Evolutionary conservation across 2,888 invertebrate genomes (phyloP), one percentile per base, ranked within the genome.

Genomic region (Agonopterix subpropinquella): DNA sequence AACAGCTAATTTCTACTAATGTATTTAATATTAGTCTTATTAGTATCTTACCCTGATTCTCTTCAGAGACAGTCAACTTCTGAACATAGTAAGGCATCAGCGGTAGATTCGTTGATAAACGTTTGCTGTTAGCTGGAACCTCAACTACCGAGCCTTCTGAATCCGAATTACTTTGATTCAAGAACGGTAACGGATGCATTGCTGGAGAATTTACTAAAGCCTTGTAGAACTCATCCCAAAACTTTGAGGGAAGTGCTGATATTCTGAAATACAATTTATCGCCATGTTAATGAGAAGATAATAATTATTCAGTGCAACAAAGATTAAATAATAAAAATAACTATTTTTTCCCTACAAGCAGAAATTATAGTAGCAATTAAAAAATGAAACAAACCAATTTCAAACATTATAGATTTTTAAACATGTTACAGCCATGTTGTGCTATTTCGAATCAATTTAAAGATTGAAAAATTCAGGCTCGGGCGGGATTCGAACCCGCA

Each of bases 151-250:
- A 70, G 0, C 74, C 77, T 1, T 53, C 46, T 9, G 49, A 48
- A 11, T 51, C 36, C 2, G 47, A 47, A 15, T 56, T 49, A 43
- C 64, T 59, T 4, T 67, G 46, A 28, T 56, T 63, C n/a, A 86
- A 52, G 59, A 84, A 86, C 1, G 75, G 67, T 5, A 63, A 13
- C 0, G 87, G 80, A 58, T 80, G 70, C 10, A 65, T 65, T 0
- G 80, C 81, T 1, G 87, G 81, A 0, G 85, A 80, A 52, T 62
- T 64, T 1, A 74, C 63, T 4, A 77, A 41, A 1, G 64, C 56
- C 55, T 79, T 81, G 61, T 81, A 81, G 52, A 77, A 75, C 56
- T 84, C 80, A 41, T 81, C 73, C 82, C 80, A 82, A 55, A 87
- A 82, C 48, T 65, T 76, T 1, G 65, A 58, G 11, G 74, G 67